These are phyloP conservation scores for Apogon hyalosoma DNA, from an alignment of 2,797 vertebrate genomes.

Conservation along the genomic window DNA sequence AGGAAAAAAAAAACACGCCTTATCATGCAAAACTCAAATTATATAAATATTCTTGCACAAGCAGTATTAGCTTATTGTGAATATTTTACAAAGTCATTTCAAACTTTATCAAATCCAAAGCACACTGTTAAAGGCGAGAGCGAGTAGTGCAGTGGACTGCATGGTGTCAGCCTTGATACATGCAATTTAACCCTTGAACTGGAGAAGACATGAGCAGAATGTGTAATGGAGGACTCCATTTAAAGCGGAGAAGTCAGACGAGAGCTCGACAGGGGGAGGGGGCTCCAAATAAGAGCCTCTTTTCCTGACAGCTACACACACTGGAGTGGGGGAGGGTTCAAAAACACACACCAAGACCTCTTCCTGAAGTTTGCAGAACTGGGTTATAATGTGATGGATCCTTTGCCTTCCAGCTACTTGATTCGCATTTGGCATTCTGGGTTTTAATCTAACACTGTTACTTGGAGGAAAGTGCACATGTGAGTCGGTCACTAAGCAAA, in stretches of 20 bases:
- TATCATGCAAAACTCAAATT: background rate
- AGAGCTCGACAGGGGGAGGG: slow-evolving; percentile 69
- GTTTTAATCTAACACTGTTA: slow-evolving; percentile 20
- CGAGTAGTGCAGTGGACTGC: slow-evolving; percentile 4
- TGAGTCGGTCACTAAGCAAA: slow-evolving; percentile 9
- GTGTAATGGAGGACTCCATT: slow-evolving; percentile 74
- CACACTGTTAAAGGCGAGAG: slow-evolving; percentile 1
- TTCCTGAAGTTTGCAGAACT: slow-evolving; percentile 61
- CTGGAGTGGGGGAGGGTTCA: slow-evolving; percentile 73
- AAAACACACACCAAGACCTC: slow-evolving; percentile 50
- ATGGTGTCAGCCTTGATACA: slow-evolving; percentile 27
- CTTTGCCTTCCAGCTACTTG: slow-evolving; percentile 33
- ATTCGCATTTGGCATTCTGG: slow-evolving; percentile 23
- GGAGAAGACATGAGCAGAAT: slow-evolving; percentile 50
- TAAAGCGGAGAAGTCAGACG: slow-evolving; percentile 63
- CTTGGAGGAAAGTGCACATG: background rate
- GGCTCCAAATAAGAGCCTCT: slow-evolving; percentile 59
- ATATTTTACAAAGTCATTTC: slow-evolving; percentile 7
- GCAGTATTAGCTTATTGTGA: background rate
- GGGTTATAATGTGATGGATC: slow-evolving; percentile 59
- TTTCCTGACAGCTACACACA: slow-evolving; percentile 68
- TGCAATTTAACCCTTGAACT: slow-evolving; percentile 65
- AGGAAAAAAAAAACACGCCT: background rate
- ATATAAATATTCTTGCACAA: background rate
- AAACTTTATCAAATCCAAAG: background rate